Evolutionary conservation across 2,888 invertebrate genomes (phyloP).

Genomic region (Tiliacea citrago): DNA sequence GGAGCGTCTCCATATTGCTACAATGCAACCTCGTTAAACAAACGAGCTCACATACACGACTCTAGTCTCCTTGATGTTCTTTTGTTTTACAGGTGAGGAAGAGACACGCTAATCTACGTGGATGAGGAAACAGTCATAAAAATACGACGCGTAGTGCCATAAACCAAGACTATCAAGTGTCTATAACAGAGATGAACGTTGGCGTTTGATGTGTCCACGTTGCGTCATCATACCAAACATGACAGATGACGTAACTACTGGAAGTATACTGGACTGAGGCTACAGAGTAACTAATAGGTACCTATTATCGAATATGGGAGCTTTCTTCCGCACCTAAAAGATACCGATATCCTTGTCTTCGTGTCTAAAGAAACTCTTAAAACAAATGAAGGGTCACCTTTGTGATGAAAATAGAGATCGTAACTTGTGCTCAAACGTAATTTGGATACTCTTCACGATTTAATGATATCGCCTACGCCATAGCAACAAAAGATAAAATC

Average conservation of each 20-base stretch:
- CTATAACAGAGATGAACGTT: conserved; percentile 60
- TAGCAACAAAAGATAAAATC: conserved; percentile 46
- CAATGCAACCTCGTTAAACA: conserved; percentile 77
- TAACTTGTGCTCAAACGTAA: conserved; percentile 35
- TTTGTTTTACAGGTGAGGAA: conserved; percentile 65
- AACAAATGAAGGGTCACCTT: conserved; percentile 32
- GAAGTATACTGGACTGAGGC: background rate
- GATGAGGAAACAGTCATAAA: conserved; percentile 53
- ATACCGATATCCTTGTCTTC: conserved; percentile 25
- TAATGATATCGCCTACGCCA: conserved; percentile 44
- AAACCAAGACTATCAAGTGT: conserved; percentile 56
- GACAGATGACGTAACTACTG: conserved; percentile 40
- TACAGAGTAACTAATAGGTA: background rate
- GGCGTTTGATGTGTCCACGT: conserved; percentile 56
- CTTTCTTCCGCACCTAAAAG: conserved; percentile 21
- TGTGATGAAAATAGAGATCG: conserved; percentile 38
- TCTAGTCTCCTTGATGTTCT: conserved; percentile 64
- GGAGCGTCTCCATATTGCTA: conserved; percentile 80
- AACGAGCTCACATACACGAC: conserved; percentile 70
- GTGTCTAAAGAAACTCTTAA: conserved; percentile 37
- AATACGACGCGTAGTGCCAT: conserved; percentile 45
- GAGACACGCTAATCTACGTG: conserved; percentile 40
- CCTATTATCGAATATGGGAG: conserved; percentile 10
- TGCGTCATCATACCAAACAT: conserved; percentile 44
- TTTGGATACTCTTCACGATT: conserved; percentile 34